These are phyloP conservation scores for Serilophus lunatus DNA, from an alignment of 2,113 vertebrate genomes.

Conservation along the genomic window DNA sequence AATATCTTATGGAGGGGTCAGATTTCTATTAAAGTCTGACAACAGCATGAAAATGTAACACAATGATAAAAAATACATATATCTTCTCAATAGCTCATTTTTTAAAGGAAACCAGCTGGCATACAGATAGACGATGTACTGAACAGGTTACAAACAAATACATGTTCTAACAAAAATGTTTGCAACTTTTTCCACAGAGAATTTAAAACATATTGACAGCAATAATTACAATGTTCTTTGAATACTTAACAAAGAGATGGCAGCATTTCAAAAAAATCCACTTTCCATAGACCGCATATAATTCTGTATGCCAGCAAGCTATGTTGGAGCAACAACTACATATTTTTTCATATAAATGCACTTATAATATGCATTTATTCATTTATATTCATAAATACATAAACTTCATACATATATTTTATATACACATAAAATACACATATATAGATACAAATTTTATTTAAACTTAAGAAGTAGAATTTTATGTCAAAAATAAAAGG, in stretches of 20 bases:
- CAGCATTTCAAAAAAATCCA: not conserved
- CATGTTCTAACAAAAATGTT: not conserved
- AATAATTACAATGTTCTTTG: constrained; percentile 1
- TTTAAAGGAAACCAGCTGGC: constrained; percentile 23
- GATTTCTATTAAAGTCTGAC: not conserved
- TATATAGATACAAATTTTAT: not conserved
- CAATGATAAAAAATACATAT: not conserved
- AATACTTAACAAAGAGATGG: not conserved
- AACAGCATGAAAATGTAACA: constrained; percentile 11
- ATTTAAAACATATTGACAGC: constrained; percentile 16
- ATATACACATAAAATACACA: not conserved
- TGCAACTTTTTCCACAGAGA: constrained; percentile 16
- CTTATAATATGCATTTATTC: not conserved
- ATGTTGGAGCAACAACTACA: not conserved
- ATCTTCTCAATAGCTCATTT: not conserved
- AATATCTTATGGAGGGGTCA: not conserved
- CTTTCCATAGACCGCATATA: not conserved
- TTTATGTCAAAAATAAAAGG: not conserved
- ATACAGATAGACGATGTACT: not conserved
- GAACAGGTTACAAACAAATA: constrained; percentile 46
- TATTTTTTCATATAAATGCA: not conserved
- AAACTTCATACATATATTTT: not conserved
- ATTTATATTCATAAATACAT: not conserved
- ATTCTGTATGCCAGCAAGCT: not conserved
- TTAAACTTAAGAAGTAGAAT: not conserved